These are phyloP conservation scores for Trichonephila clavata DNA, from an alignment of 1,140 invertebrate genomes.

Conservation along the genomic window DNA sequence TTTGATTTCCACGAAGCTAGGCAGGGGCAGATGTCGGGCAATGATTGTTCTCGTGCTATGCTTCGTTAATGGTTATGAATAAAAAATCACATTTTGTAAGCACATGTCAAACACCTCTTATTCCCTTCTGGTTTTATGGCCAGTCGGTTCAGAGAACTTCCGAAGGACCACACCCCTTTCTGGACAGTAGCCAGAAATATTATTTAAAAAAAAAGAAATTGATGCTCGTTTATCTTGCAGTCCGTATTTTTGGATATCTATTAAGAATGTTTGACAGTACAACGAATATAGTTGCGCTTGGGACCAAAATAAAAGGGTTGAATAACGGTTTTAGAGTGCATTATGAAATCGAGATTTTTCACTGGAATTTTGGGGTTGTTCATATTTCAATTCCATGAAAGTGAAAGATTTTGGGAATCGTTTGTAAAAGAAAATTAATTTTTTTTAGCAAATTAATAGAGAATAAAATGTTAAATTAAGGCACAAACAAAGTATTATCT, in stretches of 20 bases:
- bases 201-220: background rate
- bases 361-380: too few species aligned
- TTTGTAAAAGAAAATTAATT: too few species aligned
- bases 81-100: constrained; percentile 61
- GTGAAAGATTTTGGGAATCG: too few species aligned
- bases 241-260: constrained; percentile 18
- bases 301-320: background rate
- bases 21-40: background rate
- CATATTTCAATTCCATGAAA: too few species aligned
- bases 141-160: constrained; percentile 40
- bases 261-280: constrained; percentile 9
- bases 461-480: too few species aligned
- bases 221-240: background rate
- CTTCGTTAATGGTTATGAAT: constrained; percentile 54
- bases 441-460: too few species aligned
- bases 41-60: constrained; percentile 46
- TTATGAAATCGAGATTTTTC: too few species aligned
- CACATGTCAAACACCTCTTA: constrained; percentile 56
- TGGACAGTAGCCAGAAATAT: constrained; percentile 1
- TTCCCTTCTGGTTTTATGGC: constrained; percentile 17
- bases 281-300: background rate
- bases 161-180: constrained; percentile 28
- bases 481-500: too few species aligned
- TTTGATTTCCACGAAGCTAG: background rate
- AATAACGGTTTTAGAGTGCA: too few species aligned